Evolutionary conservation across 2,797 vertebrate species (phyloP).

Genomic region (Sebastes minor): DNA sequence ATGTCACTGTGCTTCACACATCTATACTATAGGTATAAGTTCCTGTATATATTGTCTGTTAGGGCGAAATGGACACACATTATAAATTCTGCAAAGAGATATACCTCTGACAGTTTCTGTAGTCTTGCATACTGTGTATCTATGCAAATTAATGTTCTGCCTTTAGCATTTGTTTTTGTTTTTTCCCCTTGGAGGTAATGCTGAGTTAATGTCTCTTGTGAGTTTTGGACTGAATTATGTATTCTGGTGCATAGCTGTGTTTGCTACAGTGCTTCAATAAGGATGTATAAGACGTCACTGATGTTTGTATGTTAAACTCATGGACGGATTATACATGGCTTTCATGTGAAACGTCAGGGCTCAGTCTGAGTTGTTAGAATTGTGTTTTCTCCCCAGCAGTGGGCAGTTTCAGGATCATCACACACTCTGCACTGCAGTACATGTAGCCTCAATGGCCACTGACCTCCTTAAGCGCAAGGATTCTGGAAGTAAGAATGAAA

Average conservation of each 20-base stretch:
- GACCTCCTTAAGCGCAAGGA: conserved; percentile 60
- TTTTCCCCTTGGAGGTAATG: conserved; percentile 15
- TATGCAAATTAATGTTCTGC: conserved; percentile 36
- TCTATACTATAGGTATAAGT: no score
- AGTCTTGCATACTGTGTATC: conserved; percentile 10
- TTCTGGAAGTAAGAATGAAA: conserved; percentile 53
- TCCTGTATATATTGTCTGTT: not conserved
- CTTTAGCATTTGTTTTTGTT: conserved; percentile 33
- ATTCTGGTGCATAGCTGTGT: conserved; percentile 18
- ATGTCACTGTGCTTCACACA: not conserved
- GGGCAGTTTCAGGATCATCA: conserved; percentile 31
- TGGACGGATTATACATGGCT: conserved; percentile 2
- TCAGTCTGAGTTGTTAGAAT: not conserved
- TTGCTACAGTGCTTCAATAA: conserved; percentile 4
- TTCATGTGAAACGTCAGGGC: conserved; percentile 9
- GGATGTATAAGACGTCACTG: not conserved
- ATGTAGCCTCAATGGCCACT: conserved; percentile 49
- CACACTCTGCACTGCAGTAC: conserved; percentile 41
- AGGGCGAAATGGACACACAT: not conserved
- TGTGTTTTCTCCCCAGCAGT: not conserved
- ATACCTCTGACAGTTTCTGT: conserved; percentile 1
- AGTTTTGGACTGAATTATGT: conserved; percentile 34
- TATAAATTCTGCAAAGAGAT: conserved; percentile 22
- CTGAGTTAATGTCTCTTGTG: conserved; percentile 45
- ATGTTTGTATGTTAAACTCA: conserved; percentile 5